These are phyloP conservation scores for Tokudaia tokunoshimensis DNA, from an alignment of 2,797 vertebrate species.

Conservation along the genomic window DNA sequence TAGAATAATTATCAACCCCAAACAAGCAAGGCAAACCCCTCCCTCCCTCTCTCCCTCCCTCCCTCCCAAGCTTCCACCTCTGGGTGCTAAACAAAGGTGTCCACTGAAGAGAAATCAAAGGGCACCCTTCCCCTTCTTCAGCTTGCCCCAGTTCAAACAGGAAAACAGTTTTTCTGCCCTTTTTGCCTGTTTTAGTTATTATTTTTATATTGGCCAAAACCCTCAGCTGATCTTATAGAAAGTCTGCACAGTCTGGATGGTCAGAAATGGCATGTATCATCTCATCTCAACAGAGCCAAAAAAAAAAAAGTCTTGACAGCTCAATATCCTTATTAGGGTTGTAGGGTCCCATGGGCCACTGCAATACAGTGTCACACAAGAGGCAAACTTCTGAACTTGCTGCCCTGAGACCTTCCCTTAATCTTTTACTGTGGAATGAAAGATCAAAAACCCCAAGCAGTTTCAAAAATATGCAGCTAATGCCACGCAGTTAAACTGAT, in stretches of 20 bases:
- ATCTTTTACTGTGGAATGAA: constrained; percentile 77
- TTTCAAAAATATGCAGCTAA: constrained; percentile 86
- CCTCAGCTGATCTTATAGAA: constrained; percentile 83
- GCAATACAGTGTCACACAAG: constrained; percentile 87
- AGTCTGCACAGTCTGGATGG: constrained; percentile 75
- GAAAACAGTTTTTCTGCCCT: constrained; percentile 43
- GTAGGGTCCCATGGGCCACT: constrained; percentile 84
- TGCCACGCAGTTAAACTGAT: constrained; percentile 87
- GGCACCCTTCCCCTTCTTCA: constrained; percentile 83
- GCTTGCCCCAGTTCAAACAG: constrained; percentile 82
- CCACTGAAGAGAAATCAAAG: constrained; percentile 80
- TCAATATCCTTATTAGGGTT: constrained; percentile 81
- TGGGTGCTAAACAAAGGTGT: constrained; percentile 73
- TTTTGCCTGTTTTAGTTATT: background rate
- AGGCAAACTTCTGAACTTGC: constrained; percentile 91
- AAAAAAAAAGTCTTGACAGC: constrained; percentile 85
- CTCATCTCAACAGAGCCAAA: constrained; percentile 86
- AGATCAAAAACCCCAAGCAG: constrained; percentile 75
- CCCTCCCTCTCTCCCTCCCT: constrained; percentile 61
- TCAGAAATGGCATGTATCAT: constrained; percentile 86
- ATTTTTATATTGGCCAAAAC: constrained; percentile 82
- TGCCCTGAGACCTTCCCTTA: constrained; percentile 84
- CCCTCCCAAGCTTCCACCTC: constrained; percentile 32
- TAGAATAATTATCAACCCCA: constrained; percentile 80
- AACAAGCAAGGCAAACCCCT: constrained; percentile 81